These are phyloP conservation scores for Drosophila tsacasi DNA, from an alignment of 1,140 invertebrate genomes.

Conservation along the genomic window DNA sequence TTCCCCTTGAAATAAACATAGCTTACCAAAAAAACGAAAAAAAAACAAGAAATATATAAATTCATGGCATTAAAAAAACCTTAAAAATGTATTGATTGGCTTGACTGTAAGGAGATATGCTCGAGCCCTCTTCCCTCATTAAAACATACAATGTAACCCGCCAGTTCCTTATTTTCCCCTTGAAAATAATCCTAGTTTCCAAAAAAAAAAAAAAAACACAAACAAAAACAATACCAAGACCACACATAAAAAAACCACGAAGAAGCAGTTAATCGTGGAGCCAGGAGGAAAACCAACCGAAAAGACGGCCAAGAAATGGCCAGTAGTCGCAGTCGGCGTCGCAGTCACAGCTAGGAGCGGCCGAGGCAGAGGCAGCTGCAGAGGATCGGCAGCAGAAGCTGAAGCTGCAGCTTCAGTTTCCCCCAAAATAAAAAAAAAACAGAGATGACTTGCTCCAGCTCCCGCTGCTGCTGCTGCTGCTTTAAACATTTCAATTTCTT, in stretches of 20 bases:
- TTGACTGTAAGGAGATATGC: constrained; percentile 1
- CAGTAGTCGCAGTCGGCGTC: constrained; percentile 25
- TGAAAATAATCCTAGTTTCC: constrained; percentile 49
- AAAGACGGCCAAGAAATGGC: constrained; percentile 59
- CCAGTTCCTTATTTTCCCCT: constrained; percentile 41
- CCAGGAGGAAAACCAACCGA: constrained; percentile 56
- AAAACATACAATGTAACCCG: constrained; percentile 22
- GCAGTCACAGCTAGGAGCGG: constrained; percentile 56
- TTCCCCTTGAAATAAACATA: constrained; percentile 32
- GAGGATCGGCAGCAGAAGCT: neutral
- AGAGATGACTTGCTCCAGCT: constrained; percentile 64
- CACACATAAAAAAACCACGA: constrained; percentile 26
- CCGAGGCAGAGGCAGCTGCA: constrained; percentile 19
- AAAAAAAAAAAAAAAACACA: neutral
- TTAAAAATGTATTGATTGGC: neutral
- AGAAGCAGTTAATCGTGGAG: constrained; percentile 51
- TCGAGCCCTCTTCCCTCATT: constrained; percentile 4
- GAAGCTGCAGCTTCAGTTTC: constrained; percentile 43
- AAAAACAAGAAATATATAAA: constrained; percentile 6
- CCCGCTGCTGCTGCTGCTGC: constrained; percentile 32
- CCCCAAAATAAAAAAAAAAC: constrained; percentile 27
- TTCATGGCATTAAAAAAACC: constrained; percentile 4
- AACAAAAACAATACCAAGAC: neutral
- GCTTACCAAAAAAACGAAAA: neutral
- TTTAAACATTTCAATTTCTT: constrained; percentile 80